Evolutionary conservation across 2,888 invertebrate genomes (phyloP).

Genomic region (Timandra comae): DNA sequence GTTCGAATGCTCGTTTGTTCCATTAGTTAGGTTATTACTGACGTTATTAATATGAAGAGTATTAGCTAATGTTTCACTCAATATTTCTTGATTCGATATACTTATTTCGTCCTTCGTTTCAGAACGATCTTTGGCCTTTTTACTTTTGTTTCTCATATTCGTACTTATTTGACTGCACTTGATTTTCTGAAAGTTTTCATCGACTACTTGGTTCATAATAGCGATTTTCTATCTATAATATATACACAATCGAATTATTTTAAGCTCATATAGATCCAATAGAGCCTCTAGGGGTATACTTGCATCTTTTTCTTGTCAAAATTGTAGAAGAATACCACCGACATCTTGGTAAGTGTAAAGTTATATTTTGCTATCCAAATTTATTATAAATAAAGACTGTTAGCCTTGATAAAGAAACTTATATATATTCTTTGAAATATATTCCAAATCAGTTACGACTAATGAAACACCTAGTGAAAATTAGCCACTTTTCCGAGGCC

Average conservation of each 20-base stretch:
- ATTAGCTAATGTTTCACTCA: conserved; percentile 60
- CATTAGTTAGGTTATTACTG: conserved; percentile 67
- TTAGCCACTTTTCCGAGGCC: conserved; percentile 44
- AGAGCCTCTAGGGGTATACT: conserved; percentile 51
- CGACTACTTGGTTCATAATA: conserved; percentile 65
- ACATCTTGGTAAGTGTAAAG: conserved; percentile 65
- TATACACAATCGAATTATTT: conserved; percentile 61
- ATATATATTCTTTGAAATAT: conserved; percentile 16
- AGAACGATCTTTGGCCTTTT: conserved; percentile 71
- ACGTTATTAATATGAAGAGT: conserved; percentile 62
- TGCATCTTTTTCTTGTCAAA: conserved; percentile 67
- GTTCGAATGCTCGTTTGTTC: conserved; percentile 58
- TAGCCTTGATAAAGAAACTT: conserved; percentile 30
- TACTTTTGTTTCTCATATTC: conserved; percentile 63
- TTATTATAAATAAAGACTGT: conserved; percentile 25
- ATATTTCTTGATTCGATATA: conserved; percentile 53
- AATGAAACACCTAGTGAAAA: conserved; percentile 40
- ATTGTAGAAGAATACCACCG: conserved; percentile 66
- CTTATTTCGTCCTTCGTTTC: conserved; percentile 51
- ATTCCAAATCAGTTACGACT: conserved; percentile 1
- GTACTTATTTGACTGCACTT: conserved; percentile 62
- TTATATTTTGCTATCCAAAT: conserved; percentile 42
- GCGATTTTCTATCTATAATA: conserved; percentile 56
- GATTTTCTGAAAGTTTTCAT: conserved; percentile 58
- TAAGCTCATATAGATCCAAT: conserved; percentile 51